Evolutionary conservation across 2,888 invertebrate genomes (phyloP).

Genomic region (Crocallis elinguaria): DNA sequence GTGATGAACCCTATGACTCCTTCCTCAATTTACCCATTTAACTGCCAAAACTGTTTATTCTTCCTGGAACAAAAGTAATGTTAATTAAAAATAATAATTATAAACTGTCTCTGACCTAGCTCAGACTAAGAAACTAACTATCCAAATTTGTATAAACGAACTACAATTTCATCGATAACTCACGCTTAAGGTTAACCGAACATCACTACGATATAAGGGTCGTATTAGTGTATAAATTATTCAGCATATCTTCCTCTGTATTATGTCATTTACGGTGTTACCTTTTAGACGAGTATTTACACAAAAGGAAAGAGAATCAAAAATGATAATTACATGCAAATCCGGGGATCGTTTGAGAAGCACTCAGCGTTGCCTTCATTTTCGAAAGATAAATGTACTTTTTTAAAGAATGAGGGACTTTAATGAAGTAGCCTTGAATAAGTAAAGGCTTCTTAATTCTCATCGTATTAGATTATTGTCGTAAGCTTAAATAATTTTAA

Average conservation of each 20-base stretch:
- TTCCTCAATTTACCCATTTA: too few relatives aligned
- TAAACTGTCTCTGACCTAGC: too few relatives aligned
- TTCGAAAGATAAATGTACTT: slow-evolving; percentile 50
- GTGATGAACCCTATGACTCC: too few relatives aligned
- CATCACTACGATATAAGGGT: slow-evolving; percentile 52
- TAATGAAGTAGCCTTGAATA: slow-evolving; percentile 44
- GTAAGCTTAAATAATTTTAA: too few relatives aligned
- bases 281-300: slow-evolving; percentile 80
- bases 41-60: too few relatives aligned
- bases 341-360: slow-evolving; percentile 71
- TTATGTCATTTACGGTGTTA: slow-evolving; percentile 83
- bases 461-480: slow-evolving; percentile 17
- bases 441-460: slow-evolving; percentile 34
- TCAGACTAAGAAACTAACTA: too few relatives aligned
- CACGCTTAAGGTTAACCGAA: slow-evolving; percentile 3
- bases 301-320: slow-evolving; percentile 85
- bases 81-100: too few relatives aligned
- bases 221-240: slow-evolving; percentile 82
- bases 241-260: slow-evolving; percentile 80
- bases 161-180: slow-evolving; percentile 19
- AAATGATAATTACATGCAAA: slow-evolving; percentile 85
- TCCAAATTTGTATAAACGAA: too few relatives aligned
- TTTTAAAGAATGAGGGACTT: slow-evolving; percentile 41
- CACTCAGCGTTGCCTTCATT: slow-evolving; percentile 57
- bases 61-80: too few relatives aligned